Conservation (phyloP, 2,797 vertebrate species). For the Myotis findleyi region DNA sequence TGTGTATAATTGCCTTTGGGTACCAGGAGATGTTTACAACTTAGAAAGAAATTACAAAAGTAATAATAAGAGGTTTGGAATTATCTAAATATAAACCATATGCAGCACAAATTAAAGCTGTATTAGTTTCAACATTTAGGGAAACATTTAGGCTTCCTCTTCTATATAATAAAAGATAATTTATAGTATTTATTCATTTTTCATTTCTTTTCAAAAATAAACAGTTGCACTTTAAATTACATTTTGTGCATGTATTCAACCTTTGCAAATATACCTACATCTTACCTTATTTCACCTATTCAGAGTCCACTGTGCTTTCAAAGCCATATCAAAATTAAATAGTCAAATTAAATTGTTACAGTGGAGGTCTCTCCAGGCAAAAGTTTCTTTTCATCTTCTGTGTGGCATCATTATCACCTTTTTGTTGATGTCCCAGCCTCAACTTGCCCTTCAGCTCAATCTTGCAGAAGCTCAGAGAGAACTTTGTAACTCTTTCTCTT, state of each 20-base stretch:
- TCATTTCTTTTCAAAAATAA: neutral
- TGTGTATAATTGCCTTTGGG: neutral
- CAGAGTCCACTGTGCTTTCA: neutral
- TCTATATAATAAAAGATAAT: neutral
- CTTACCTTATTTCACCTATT: neutral
- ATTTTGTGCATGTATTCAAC: neutral
- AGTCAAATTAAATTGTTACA: neutral
- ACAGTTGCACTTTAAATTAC: neutral
- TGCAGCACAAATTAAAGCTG: constrained; percentile 2
- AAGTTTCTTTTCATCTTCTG: constrained; percentile 21
- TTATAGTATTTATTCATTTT: neutral
- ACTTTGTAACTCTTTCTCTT: neutral
- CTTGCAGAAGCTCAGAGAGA: neutral
- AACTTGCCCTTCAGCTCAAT: neutral
- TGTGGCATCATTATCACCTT: neutral
- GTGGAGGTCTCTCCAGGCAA: neutral
- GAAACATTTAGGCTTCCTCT: neutral
- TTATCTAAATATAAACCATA: neutral
- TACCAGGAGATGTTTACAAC: neutral
- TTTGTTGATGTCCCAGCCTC: neutral
- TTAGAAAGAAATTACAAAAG: constrained; percentile 14
- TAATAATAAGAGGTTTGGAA: neutral
- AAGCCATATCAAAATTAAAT: constrained; percentile 17
- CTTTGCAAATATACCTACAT: neutral
- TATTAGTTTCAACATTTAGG: constrained; percentile 6